Evolutionary conservation across 23 tunicate species (phyloP).

Genomic region (Oikopleura vanhoeffeni): DNA sequence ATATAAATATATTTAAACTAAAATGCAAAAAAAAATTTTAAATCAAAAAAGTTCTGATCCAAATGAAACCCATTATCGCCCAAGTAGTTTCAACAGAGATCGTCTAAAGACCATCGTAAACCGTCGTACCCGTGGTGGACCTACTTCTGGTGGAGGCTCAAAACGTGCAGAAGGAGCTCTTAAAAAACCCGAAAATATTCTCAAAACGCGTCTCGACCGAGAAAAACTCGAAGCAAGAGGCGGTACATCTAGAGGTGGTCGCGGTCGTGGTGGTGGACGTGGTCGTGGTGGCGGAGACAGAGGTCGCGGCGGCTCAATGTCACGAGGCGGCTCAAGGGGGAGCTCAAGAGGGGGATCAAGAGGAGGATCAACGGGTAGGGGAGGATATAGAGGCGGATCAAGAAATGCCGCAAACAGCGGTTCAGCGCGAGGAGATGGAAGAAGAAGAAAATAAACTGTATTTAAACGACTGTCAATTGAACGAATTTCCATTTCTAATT

Average conservation of each 20-base stretch:
- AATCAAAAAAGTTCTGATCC: not conserved
- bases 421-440: no score
- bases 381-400: slow-evolving; percentile 16
- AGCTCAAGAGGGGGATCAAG: not conserved
- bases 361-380: slow-evolving; percentile 16
- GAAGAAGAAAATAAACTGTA: no score
- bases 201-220: slow-evolving; percentile 32
- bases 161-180: slow-evolving; percentile 16
- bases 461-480: no score
- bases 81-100: not conserved
- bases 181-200: slow-evolving; percentile 46
- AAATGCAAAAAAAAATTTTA: no score
- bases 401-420: no score
- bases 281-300: not conserved
- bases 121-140: not conserved
- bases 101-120: not conserved
- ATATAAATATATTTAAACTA: no score
- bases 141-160: not conserved
- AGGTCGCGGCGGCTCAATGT: slow-evolving; percentile 13
- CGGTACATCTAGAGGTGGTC: slow-evolving; percentile 16
- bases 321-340: not conserved
- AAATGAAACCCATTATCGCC: not conserved
- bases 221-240: slow-evolving; percentile 14
- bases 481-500: no score
- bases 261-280: slow-evolving; percentile 20